Base-by-base conservation (phyloP, 2,888 invertebrate genomes). In the Cancer borealis region DNA sequence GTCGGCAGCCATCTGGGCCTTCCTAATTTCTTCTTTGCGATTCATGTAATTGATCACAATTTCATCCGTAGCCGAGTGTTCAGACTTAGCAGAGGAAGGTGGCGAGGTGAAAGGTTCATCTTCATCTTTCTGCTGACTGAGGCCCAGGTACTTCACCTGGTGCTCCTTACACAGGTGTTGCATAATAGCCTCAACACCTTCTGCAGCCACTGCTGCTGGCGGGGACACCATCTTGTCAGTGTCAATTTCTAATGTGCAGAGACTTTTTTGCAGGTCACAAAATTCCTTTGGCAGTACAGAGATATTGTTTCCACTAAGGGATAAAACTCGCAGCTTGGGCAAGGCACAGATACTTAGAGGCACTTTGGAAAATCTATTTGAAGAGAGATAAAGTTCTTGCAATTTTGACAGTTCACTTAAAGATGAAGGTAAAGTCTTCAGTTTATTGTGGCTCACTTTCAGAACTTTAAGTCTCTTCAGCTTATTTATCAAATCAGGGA, bases 281-380 rank as follows among this genome's bases (percentile, higher is more conserved):
- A 95, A 94, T 14, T 95, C 95, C 60, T 92, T 91, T 39, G 95
- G 95, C 30, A 95, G 93, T 66, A 54, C 91, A 84, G 93, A 92
- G 66, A 95, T 94, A 66, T 47, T 94, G 60, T 95, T 95, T 30
- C 92, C 95, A 39, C 45, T 93, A 17, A 95, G 88, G 84, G 92
- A 73, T 45, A 95, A 93, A 87, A 94, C 87, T 91, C 91, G 90
- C 79, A 95, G 89, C 84, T 88, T 95, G 54, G 95, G 94, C 95
- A 95, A 95, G 95, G 95, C 95, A 95, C 95, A 95, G 46, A 95
- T 79, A 92, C 92, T 92, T 91, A 91, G 92, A 95, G 95, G 95
- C 95, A 95, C 95, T 95, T 95, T 93, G 47, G 95, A 95, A 60
- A 95, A 95, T 84, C 91, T 95, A 93, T 95, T 95, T 73, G 90